A percentile compares a stretch with the other conserved stretches of the same genome.
These are phyloP conservation scores for Drosophila bipectinata DNA, from an alignment of 1,140 invertebrate genomes.

Conservation along the genomic window DNA sequence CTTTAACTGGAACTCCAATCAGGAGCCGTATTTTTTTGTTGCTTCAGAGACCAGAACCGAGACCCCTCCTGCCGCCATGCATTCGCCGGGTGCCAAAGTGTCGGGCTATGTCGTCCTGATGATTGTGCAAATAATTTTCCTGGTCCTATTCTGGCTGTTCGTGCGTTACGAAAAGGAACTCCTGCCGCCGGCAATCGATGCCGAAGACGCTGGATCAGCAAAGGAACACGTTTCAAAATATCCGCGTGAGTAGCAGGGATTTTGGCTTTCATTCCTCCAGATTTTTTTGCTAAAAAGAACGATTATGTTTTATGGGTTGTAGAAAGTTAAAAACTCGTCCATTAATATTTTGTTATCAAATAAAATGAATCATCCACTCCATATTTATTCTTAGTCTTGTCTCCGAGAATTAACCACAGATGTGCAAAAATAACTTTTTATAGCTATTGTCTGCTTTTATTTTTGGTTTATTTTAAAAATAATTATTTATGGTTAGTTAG, in stretches of 20 bases:
- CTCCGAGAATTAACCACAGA: constrained; percentile 1
- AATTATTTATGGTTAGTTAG: constrained; percentile 16
- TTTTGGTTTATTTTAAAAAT: not conserved
- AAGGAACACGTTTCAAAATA: constrained; percentile 82
- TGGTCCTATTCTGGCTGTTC: constrained; percentile 82
- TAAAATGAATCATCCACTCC: not conserved
- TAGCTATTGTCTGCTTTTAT: not conserved
- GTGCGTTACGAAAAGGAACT: constrained; percentile 81
- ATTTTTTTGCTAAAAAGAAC: not conserved
- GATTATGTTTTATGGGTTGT: not conserved
- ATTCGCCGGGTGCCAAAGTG: constrained; percentile 72
- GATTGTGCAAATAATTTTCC: constrained; percentile 83
- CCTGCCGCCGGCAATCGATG: constrained; percentile 54
- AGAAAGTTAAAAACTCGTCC: not conserved
- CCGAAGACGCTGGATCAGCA: constrained; percentile 74
- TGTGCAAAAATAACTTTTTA: constrained; percentile 19
- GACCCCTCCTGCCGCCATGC: constrained; percentile 60
- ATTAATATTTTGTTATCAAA: not conserved
- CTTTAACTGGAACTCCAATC: constrained; percentile 51
- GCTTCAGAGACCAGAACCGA: not conserved
- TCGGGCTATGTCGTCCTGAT: constrained; percentile 80
- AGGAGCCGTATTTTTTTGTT: constrained; percentile 31
- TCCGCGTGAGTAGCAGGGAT: constrained; percentile 80
- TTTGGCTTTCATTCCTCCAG: constrained; percentile 13
- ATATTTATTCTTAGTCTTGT: not conserved